Base-by-base conservation (phyloP, 2,888 invertebrate genomes). In the Polia nebulosa region DNA sequence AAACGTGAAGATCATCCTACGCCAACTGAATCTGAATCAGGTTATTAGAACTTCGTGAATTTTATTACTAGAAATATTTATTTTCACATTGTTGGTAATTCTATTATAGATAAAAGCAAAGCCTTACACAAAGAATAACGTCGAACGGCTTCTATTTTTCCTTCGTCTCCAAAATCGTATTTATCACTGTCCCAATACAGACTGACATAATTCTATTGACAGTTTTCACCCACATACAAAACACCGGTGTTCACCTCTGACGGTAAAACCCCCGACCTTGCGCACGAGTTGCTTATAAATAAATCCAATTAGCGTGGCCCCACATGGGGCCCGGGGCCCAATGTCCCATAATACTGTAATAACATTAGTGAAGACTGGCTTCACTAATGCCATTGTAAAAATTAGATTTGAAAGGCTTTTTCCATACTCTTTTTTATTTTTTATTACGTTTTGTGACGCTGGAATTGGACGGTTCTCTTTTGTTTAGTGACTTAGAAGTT, bases 321-420 rank as follows among this genome's bases (percentile, higher is more conserved):
- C 45, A 22, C 47, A 45, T 45, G 9, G 34, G 51, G 52, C 51
- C 22, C 15, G 29, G 34, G 51, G 3, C 49, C 45, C 58, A 56
- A 75, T 70, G 45, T 47, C 57, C 61, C 67, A 69, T 60, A 53
- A 61, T 58, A 53, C 60, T 47, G 52, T 81, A 75, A 85, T 81
- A 65, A 59, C 68, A 82, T 86, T 85, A 86, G 15, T 22, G 27
- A 62, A 7, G n/a, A 36, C 56, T 7, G 84, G 80, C 82, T 84
- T 84, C 83, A 25, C 20, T 87, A 88, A 88, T 85, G 67, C 72
- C 57, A 82, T 84, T 84, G 83, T 78, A 66, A 55, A 80, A 86
- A 87, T 87, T 74, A 82, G 83, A 85, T 87, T 84, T 72, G 13
- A 68, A 76, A 60, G 62, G 56, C 53, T 64, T 75, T 74, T 61